Percentiles rank a stretch among this genome's conserved stretches.
These are phyloP conservation scores for Acanthurus leucopareius DNA, from an alignment of 2,797 vertebrate species.

Conservation along the genomic window DNA sequence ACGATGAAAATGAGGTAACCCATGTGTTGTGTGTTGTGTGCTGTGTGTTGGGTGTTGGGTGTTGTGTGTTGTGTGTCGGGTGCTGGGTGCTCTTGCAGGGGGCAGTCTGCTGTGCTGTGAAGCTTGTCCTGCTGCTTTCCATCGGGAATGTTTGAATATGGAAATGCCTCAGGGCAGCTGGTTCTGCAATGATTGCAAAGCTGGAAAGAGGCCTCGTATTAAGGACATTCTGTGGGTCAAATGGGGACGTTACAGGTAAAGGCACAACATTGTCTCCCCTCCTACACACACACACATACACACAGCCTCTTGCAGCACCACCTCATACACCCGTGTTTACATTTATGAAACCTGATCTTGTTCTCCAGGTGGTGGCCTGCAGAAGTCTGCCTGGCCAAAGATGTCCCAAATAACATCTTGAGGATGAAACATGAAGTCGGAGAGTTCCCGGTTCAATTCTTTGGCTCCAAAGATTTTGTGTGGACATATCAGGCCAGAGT, in stretches of 20 bases:
- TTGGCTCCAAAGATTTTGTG: constrained; percentile 97
- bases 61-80: constrained; percentile 9
- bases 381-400: constrained; percentile 94
- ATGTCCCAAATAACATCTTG: constrained; percentile 93
- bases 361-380: constrained; percentile 97
- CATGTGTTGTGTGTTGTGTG: constrained; percentile 3
- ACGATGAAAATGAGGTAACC: not conserved
- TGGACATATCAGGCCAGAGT: constrained; percentile 99
- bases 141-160: constrained; percentile 97
- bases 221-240: constrained; percentile 99
- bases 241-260: constrained; percentile 96
- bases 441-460: constrained; percentile 98
- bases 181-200: constrained; percentile 99
- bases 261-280: not conserved
- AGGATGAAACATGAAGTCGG: constrained; percentile 97
- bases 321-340: not conserved
- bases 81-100: constrained; percentile 86
- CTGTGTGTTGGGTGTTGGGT: too few relatives aligned
- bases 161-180: constrained; percentile 99
- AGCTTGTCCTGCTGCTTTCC: constrained; percentile 99
- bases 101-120: constrained; percentile 98
- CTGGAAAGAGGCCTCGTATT: constrained; percentile 96
- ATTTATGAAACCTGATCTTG: constrained; percentile 17
- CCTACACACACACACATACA: not conserved
- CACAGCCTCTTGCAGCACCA: not conserved